phyloP scores from a whole-genome alignment of 2,888 invertebrate genomes.

The Brenthis ino region DNA sequence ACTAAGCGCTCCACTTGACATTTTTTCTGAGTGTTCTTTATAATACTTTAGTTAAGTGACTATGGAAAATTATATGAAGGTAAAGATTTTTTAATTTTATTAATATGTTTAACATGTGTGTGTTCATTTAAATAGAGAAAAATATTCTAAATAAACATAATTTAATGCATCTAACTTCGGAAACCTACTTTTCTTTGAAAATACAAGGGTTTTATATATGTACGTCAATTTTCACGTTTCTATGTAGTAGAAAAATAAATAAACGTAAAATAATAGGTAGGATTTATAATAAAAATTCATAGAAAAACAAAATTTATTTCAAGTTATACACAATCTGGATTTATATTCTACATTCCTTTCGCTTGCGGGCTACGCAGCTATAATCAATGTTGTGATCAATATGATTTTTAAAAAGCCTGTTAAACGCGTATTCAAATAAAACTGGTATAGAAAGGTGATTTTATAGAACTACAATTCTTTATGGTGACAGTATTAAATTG shows the following conservation, averaged over 20 bases:
- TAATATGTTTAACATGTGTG: background rate
- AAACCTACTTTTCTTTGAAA: no score
- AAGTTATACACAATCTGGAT: background rate
- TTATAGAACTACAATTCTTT: background rate
- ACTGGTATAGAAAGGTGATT: background rate
- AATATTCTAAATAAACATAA: no score
- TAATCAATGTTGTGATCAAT: background rate
- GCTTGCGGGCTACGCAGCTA: background rate
- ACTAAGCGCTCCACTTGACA: background rate
- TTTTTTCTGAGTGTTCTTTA: background rate
- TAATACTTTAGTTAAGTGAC: background rate
- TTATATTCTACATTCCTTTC: background rate
- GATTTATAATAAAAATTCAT: no score
- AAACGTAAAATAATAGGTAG: no score
- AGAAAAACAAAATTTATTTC: no score
- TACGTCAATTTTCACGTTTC: no score
- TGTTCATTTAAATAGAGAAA: no score
- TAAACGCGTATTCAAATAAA: slow-evolving; percentile 14
- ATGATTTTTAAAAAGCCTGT: slow-evolving; percentile 5
- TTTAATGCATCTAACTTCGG: no score
- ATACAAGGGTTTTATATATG: no score
- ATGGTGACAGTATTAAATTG: background rate
- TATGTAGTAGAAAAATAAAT: no score
- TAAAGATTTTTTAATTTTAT: background rate
- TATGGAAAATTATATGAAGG: background rate